Conservation (phyloP, 2,888 invertebrate species). For the Clostera curtula region DNA sequence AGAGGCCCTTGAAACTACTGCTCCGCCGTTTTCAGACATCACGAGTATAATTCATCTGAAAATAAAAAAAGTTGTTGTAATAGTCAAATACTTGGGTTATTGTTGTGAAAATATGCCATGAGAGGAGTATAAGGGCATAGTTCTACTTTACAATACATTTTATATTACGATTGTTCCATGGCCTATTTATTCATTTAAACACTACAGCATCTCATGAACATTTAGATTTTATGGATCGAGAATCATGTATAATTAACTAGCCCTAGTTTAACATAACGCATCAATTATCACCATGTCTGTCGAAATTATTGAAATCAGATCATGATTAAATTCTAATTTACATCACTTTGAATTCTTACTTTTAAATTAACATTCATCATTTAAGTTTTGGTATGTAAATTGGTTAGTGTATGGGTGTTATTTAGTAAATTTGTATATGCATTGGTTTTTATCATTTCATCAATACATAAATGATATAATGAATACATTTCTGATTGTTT, state of each 20-base stretch:
- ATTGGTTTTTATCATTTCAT: too few species aligned
- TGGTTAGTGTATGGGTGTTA: too few species aligned
- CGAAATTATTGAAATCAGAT: conserved; percentile 31
- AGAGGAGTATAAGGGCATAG: too few species aligned
- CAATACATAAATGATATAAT: too few species aligned
- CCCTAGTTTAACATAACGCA: conserved; percentile 47
- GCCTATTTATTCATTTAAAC: conserved; percentile 18
- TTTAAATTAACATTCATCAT: too few species aligned
- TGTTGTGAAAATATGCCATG: too few species aligned
- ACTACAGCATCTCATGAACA: conserved; percentile 41
- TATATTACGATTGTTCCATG: conserved; percentile 13
- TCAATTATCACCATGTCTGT: conserved; percentile 34
- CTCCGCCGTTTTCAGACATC: conserved; percentile 68
- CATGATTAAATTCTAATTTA: conserved; percentile 22
- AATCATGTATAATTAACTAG: conserved; percentile 64
- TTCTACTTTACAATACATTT: too few species aligned
- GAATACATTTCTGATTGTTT: too few species aligned
- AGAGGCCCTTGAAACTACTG: conserved; percentile 63
- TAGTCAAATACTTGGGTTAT: too few species aligned
- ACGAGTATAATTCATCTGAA: conserved; percentile 52
- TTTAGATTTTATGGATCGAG: conserved; percentile 66
- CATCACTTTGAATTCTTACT: conserved; percentile 23
- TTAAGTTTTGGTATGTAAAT: too few species aligned
- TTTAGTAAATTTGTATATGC: too few species aligned
- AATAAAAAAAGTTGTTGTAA: too few species aligned